Evolutionary conservation across 2,888 invertebrate species (phyloP), one percentile per base, ranked within the genome.

Genomic region (Drosophila ustulata): DNA sequence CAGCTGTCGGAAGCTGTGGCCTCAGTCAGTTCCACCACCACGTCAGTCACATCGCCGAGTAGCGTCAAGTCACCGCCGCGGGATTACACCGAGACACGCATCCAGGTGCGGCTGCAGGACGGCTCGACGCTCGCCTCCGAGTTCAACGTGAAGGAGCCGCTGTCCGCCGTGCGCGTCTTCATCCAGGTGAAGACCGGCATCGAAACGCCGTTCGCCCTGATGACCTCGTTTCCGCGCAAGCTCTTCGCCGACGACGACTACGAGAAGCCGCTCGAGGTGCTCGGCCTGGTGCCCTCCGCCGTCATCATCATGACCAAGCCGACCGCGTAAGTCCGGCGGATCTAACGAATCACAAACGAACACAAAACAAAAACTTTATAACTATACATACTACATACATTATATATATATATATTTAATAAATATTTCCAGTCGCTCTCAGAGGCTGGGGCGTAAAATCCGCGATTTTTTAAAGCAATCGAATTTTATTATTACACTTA

Each of bases 211-310:
- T 97, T 97, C 88, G 93, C 94, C 0, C 93, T 98, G 66, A 96
- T 96, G 70, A 98, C 98, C 2, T 96, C 95, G 88, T 99, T 97
- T 93, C 98, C 99, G 13, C 96, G 95, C 90, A 97, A 96, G 93
- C 94, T 98, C 75, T 98, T 98, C 91, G 94, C 94, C 3, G 94
- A 93, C 1, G 97, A 97, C 1, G 98, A 99, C 91, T 98, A 97
- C 92, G 96, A 97, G 66, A 96, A 95, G 90, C 97, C 98, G 0
- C 93, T 99, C 73, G 96, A 96, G 78, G 94, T 95, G 76, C 94
- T 99, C 94, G 97, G 96, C 89, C 93, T 97, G 83, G 96, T 96
- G 45, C 97, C 97, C 28, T 96, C 96, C 39, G 97, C 97, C 56
- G 97, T 97, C 23, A 79, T 92, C 18, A 83, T 92, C 23, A 81